These are phyloP conservation scores for Neosilurus mollespiculum DNA, from an alignment of 2,797 vertebrate species.

Conservation along the genomic window DNA sequence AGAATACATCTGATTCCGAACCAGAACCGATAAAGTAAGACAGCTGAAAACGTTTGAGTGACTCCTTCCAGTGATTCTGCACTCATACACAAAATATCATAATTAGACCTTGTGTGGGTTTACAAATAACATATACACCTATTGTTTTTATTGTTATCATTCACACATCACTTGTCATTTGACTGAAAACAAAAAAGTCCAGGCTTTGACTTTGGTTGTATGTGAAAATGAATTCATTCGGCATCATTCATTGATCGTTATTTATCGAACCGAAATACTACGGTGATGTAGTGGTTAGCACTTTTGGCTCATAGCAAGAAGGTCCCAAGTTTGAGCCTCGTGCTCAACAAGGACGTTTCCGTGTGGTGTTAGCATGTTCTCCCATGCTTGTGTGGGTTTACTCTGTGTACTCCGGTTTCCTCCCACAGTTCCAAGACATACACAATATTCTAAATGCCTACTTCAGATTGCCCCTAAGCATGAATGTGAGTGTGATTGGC, in stretches of 20 bases:
- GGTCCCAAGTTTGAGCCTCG: no score
- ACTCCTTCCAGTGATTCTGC: neutral
- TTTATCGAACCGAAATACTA: neutral
- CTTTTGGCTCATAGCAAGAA: no score
- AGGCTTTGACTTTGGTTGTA: neutral
- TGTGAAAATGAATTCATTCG: neutral
- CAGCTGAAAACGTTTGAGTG: no score
- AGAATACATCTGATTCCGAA: neutral
- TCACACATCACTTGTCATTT: neutral
- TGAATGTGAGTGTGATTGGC: no score
- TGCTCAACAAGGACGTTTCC: no score
- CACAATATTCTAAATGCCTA: no score
- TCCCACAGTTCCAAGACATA: no score
- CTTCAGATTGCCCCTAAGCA: no score
- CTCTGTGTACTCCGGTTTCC: no score
- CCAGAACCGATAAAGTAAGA: neutral
- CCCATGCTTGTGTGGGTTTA: no score
- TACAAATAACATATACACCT: neutral
- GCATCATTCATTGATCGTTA: neutral
- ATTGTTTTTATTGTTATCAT: neutral
- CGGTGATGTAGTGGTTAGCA: no score
- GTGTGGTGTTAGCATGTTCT: no score
- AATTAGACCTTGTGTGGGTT: neutral
- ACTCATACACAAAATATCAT: neutral
- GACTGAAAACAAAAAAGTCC: neutral